Evolutionary conservation across 1,140 invertebrate genomes (phyloP).

Genomic region (Daktulosphaira vitifoliae): DNA sequence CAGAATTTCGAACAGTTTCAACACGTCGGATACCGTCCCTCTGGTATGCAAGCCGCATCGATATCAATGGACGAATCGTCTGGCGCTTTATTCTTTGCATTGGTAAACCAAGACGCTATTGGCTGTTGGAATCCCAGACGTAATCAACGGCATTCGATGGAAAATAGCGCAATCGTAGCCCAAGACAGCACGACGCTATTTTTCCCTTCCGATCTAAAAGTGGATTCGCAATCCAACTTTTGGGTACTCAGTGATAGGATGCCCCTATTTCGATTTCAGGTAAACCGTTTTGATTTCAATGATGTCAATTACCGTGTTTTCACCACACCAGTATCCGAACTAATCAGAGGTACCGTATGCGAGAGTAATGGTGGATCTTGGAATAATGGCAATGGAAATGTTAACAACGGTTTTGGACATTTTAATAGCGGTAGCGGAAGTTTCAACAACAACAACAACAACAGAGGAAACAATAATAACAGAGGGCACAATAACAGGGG

Average conservation of each 20-base stretch:
- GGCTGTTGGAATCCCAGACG: constrained; percentile 61
- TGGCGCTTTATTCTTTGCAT: constrained; percentile 63
- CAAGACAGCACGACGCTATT: constrained; percentile 63
- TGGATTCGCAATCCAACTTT: constrained; percentile 50
- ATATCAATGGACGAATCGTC: constrained; percentile 62
- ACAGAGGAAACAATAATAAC: too few species aligned
- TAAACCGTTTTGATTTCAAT: constrained; percentile 53
- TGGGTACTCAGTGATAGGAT: constrained; percentile 75
- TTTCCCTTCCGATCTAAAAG: constrained; percentile 69
- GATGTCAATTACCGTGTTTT: constrained; percentile 71
- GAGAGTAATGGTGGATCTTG: constrained; percentile 43
- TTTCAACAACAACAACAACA: too few species aligned
- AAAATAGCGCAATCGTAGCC: constrained; percentile 54
- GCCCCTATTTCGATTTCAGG: constrained; percentile 62
- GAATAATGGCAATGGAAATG: too few species aligned
- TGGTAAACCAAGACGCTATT: constrained; percentile 64
- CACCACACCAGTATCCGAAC: constrained; percentile 53
- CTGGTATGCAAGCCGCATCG: constrained; percentile 59
- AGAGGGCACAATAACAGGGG: too few species aligned
- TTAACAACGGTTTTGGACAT: too few species aligned
- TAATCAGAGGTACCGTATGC: constrained; percentile 64
- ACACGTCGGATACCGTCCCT: constrained; percentile 58
- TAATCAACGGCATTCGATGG: constrained; percentile 41
- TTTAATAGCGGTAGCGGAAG: too few species aligned
- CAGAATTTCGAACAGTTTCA: constrained; percentile 58